A percentile compares a stretch with the other conserved stretches of the same genome.
Conservation (phyloP, 2,797 vertebrate species). For the Ibycter americanus region DNA sequence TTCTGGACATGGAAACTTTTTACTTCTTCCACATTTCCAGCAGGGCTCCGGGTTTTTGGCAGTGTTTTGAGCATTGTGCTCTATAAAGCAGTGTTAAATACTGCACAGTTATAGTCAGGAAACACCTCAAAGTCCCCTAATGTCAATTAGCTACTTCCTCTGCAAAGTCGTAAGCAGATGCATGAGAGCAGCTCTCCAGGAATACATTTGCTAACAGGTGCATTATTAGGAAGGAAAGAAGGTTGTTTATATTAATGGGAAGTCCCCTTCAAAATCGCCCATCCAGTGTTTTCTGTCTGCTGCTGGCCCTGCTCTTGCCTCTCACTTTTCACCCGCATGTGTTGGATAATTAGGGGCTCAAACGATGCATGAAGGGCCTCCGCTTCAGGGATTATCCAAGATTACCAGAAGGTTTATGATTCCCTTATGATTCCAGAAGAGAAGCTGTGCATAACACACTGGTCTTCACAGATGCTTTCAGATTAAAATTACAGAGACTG, state of each 20-base stretch:
- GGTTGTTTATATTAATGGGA: slow-evolving; percentile 21
- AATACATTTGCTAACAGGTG: slow-evolving; percentile 50
- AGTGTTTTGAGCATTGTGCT: slow-evolving; percentile 37
- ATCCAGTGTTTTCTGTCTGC: slow-evolving; percentile 1
- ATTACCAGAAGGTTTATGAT: background rate
- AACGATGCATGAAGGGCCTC: slow-evolving; percentile 33
- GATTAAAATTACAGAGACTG: background rate
- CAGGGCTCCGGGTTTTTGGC: slow-evolving; percentile 13
- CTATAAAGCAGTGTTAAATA: slow-evolving; percentile 51
- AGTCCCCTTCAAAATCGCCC: background rate
- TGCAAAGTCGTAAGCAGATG: slow-evolving; percentile 16
- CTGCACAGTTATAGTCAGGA: slow-evolving; percentile 25
- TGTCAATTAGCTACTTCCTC: slow-evolving; percentile 63
- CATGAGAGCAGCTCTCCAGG: background rate
- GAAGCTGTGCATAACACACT: background rate
- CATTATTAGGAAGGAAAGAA: slow-evolving; percentile 23
- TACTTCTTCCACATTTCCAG: slow-evolving; percentile 19
- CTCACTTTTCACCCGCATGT: slow-evolving; percentile 42
- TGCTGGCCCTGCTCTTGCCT: slow-evolving; percentile 16
- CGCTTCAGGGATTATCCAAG: slow-evolving; percentile 36
- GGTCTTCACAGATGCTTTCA: background rate
- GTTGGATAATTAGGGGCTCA: slow-evolving; percentile 48
- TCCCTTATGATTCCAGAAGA: background rate
- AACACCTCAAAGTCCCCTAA: slow-evolving; percentile 58
- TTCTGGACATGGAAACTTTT: slow-evolving; percentile 21